Evolutionary conservation across 2,113 vertebrate genomes (phyloP).

Genomic region (Nycticorax nycticorax): DNA sequence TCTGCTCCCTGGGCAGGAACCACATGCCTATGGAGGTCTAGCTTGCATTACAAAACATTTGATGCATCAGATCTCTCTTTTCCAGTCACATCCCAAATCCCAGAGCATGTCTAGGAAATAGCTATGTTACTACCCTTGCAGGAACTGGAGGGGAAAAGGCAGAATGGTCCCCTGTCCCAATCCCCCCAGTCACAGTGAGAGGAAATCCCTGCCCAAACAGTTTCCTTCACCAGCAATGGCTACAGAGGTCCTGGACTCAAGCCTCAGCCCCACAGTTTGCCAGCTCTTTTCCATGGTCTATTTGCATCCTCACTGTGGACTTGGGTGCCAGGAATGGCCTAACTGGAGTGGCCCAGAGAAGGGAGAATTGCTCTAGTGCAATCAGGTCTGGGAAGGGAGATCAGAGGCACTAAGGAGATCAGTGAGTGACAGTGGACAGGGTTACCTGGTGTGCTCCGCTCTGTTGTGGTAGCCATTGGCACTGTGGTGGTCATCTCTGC

Average conservation of each 20-base stretch:
- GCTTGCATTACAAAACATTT: background rate
- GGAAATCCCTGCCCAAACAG: accelerated
- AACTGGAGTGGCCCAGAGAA: no score
- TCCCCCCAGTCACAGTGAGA: accelerated
- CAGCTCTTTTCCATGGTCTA: background rate
- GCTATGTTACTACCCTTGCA: accelerated
- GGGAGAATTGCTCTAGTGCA: no score
- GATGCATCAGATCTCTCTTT: background rate
- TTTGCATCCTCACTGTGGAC: background rate
- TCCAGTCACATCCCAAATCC: background rate
- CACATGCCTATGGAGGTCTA: background rate
- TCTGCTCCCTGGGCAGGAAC: background rate
- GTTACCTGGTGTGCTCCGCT: background rate
- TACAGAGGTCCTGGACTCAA: background rate
- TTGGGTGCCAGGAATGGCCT: background rate
- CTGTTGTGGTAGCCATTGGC: accelerated
- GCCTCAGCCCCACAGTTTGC: no score
- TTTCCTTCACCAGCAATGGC: background rate
- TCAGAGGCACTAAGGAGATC: background rate
- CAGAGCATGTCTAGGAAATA: accelerated
- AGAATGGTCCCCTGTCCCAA: accelerated
- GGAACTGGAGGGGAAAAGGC: accelerated
- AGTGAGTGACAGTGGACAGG: background rate
- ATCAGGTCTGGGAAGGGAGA: background rate
- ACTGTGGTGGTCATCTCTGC: accelerated